Base-by-base conservation (phyloP, 2,113 vertebrate species). In the Tetrao urogallus region DNA sequence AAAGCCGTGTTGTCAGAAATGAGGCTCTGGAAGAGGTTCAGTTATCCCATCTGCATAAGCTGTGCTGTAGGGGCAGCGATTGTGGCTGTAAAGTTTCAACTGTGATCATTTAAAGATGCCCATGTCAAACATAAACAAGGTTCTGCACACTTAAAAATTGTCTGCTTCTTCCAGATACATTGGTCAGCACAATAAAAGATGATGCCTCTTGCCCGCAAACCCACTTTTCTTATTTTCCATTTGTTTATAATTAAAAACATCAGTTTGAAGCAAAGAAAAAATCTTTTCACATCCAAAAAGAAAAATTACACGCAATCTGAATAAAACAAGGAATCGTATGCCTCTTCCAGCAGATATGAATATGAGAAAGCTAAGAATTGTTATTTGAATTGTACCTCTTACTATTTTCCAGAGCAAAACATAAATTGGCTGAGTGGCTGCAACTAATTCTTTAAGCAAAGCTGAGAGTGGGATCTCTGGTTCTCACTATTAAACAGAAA, bases 51-150 rank as follows among this genome's bases (percentile, higher is more conserved):
- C 61, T 78, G n/a, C 2, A 0, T 52, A 82, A 30, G 2, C 13
- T 12, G 11, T 70, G 7, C 27, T 1, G 7, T 3, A 16, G 24
- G 38, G 27, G 3, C 5, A 78, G 36, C 1, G 2, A 54, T 11
- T 0, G 1, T 8, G 19, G 15, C 57, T 79, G 38, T 40, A 78
- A 4, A 1, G 7, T 42, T 80, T 60, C 22, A 82, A 60, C 30
- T 43, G 13, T 17, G 66, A 28, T 11, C 40, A 11, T 28, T 89
- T 89, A 54, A 82, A 84, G 18, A 56, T 30, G 36, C 19, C 16
- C 4, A 65, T 30, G 6, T 73, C 36, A 32, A n/a, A 85, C 20
- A 27, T 65, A 65, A 67, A 82, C 42, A 71, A 74, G 28, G 28
- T 56, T 18, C 72, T 85, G 24, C 3, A 24, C 12, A 10, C 36